Evolutionary conservation across 2,888 invertebrate species (phyloP), one percentile per base, ranked within the genome.

Genomic region (Horisme vitalbata): DNA sequence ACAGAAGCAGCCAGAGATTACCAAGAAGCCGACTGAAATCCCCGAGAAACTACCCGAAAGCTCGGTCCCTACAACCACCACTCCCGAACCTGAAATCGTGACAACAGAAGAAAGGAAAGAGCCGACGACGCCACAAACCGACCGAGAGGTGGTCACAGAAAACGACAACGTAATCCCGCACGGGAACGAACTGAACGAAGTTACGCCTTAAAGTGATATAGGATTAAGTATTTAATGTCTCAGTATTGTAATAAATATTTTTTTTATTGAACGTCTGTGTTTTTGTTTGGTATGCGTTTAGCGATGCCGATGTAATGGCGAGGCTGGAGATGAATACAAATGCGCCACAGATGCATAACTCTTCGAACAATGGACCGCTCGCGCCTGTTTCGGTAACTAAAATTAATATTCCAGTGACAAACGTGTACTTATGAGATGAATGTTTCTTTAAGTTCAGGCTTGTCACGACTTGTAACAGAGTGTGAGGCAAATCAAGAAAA

Each of bases 181-280:
- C 57, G 86, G 83, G 54, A 79, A 71, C 61, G 82, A 83, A 57
- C 63, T 78, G 59, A 63, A 73, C 61, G 82, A 83, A 57, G 65
- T 77, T 59, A 63, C 68, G 52, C 68, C 75, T 52, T 84, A 72
- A 82, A 83, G 83, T 86, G 84, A 86, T 85, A 79, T 51, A 79
- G 78, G 65, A 54, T 56, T 85, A 80, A 79, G 77, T 68, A 71
- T 77, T 74, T 82, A 79, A 78, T 75, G 77, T 76, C 64, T 65
- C 76, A 80, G 79, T 83, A 84, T 82, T 83, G 64, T 82, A 88
- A 88, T 86, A 87, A 87, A 87, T 77, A 76, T 80, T 71, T 80
- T 18, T 81, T 73, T 68, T 68, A 70, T 67, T 66, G 63, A 65
- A 65, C 52, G 46, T 31, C 52, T 68, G 75, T 77, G 78, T 79